A percentile compares a stretch with the other conserved stretches of the same genome.
These are phyloP conservation scores for Spatulosminthurus flaviceps DNA, from an alignment of 2,888 invertebrate species.

Conservation along the genomic window DNA sequence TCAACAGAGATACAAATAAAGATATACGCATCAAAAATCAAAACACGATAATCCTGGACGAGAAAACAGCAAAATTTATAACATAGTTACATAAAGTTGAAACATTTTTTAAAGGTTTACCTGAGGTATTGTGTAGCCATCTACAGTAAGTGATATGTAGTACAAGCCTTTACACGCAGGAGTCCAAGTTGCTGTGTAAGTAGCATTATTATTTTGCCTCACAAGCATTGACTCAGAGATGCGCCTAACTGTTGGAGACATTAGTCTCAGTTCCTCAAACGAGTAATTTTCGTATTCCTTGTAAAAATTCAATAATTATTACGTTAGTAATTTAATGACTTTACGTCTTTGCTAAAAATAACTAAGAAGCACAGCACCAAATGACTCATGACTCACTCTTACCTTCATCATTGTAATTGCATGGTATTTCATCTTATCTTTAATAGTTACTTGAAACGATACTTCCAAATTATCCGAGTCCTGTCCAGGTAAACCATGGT, in stretches of 20 bases:
- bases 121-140: constrained; percentile 81
- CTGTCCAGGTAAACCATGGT: constrained; percentile 45
- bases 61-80: background rate
- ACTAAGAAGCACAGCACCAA: background rate
- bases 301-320: background rate
- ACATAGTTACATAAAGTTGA: background rate
- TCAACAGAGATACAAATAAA: too few relatives aligned
- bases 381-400: constrained; percentile 52
- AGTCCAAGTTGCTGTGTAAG: constrained; percentile 88
- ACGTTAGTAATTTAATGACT: too few relatives aligned
- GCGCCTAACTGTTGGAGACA: constrained; percentile 75
- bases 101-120: constrained; percentile 66
- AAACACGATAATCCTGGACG: too few relatives aligned
- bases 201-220: constrained; percentile 79
- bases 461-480: constrained; percentile 67
- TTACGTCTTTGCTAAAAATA: too few relatives aligned
- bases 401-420: constrained; percentile 96
- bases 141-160: constrained; percentile 84
- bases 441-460: constrained; percentile 84
- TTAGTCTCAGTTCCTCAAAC: constrained; percentile 89
- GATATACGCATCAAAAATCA: too few relatives aligned
- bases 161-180: constrained; percentile 91
- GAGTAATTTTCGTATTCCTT: constrained; percentile 87
- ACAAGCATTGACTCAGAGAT: constrained; percentile 84
- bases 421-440: constrained; percentile 92